Base-by-base conservation (phyloP, 2,113 vertebrate genomes). In the Prunella himalayana region DNA sequence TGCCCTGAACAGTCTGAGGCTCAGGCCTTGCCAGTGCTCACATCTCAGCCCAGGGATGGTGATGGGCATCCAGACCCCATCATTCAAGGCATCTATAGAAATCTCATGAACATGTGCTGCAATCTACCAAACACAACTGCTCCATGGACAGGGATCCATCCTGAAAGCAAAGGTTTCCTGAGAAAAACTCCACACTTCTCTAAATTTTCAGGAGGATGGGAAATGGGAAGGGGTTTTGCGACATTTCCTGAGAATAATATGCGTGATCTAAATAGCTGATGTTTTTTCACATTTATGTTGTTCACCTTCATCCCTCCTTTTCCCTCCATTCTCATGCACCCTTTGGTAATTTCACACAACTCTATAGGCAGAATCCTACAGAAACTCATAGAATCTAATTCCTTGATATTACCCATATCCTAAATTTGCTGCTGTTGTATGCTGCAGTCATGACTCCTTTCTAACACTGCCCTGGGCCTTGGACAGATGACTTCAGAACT, bases 141-240 rank as follows among this genome's bases (percentile, higher is more conserved):
- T 64, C 11, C 25, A 23, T 15, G 19, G 10, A 19, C 5, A 12
- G 3, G 7, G 22, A n/a, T 28, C 18, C 13, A 23, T 44, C 35
- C 57, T 47, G 27, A 85, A 50, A 28, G 14, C 11, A 25, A 0
- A 3, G 7, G 19, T 60, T 68, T 51, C 18, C 25, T 35, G 39
- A 79, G 12, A 45, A 50, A 51, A 44, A 28, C 13, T 37, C n/a
- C 33, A 41, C 16, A 3, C 24, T 75, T 51, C n/a, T 82, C 33
- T 47, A 20, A 68, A 30, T 17, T 49, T 60, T 35, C 14, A 47
- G 49, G n/a, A 79, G 10, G 30, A 22, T 16, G 22, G 11, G 11
- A 35, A 56, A 56, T 0, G 0, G 42, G 9, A 31, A 68, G 50
- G 9, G 16, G 31, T 77, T 85, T 76, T 51, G 25, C 0, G 0